These are phyloP conservation scores for Cavia aperea DNA, from an alignment of 2,113 vertebrate species.

Conservation along the genomic window DNA sequence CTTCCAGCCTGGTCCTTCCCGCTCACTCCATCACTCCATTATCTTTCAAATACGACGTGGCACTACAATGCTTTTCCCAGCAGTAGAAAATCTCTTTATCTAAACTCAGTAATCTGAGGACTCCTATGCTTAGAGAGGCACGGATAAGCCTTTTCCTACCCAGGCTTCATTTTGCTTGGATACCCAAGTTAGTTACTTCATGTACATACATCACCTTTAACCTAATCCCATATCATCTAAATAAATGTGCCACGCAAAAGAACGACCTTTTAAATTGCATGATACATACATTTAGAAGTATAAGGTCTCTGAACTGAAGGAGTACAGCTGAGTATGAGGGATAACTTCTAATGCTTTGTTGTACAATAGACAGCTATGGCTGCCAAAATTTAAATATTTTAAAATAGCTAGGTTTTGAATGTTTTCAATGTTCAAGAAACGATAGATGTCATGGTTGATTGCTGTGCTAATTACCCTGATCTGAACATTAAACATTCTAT, in stretches of 20 bases:
- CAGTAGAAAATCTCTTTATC: background rate
- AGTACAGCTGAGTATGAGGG: background rate
- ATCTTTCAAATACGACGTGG: background rate
- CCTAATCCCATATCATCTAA: background rate
- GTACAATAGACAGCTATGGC: background rate
- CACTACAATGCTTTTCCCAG: background rate
- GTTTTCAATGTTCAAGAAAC: background rate
- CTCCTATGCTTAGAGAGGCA: background rate
- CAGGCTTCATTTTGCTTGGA: background rate
- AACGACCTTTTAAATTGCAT: background rate
- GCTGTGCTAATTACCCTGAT: background rate
- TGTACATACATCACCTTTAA: background rate
- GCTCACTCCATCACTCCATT: background rate
- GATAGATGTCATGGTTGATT: background rate
- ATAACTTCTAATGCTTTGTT: background rate
- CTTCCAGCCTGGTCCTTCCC: background rate
- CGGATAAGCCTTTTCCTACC: background rate
- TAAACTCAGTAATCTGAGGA: background rate
- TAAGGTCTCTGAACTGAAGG: background rate
- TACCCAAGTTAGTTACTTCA: background rate
- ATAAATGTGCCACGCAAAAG: background rate
- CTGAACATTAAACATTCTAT: too few species aligned
- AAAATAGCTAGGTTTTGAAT: background rate
- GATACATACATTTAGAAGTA: background rate
- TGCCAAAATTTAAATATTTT: background rate